Percentiles rank a stretch among this genome's conserved stretches.
Conservation (phyloP, 2,113 vertebrate genomes). For the Diphyllodes magnificus region DNA sequence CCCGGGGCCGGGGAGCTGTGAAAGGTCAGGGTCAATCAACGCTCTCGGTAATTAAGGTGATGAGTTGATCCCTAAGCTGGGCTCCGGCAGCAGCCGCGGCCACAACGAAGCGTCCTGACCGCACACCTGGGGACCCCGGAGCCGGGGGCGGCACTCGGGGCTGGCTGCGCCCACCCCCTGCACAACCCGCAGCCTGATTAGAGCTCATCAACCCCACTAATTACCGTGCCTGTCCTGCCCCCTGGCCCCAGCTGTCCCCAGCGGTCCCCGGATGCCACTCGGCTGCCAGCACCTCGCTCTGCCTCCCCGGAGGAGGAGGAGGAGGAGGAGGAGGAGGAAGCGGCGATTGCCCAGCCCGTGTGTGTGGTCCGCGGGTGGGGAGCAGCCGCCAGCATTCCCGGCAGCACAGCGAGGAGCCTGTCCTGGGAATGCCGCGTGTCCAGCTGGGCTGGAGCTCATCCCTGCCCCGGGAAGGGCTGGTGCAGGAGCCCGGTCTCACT, state of each 20-base stretch:
- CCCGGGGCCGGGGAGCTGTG: background rate
- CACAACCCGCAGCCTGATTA: background rate
- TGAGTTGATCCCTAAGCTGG: background rate
- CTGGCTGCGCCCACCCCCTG: accelerated
- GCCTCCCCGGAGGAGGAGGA: background rate
- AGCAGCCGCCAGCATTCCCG: background rate
- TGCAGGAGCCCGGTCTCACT: accelerated
- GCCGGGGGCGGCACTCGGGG: accelerated
- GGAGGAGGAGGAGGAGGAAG: background rate
- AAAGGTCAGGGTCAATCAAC: background rate
- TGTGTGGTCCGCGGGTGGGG: background rate
- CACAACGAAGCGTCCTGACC: background rate
- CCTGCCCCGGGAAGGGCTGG: accelerated
- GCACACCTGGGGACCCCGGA: background rate
- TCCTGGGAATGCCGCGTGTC: background rate
- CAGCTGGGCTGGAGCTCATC: background rate
- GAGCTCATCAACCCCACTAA: background rate
- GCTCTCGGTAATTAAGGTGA: conserved; percentile 12
- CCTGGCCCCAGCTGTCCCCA: background rate
- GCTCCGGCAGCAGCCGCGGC: background rate
- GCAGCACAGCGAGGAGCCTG: background rate
- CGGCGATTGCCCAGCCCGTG: background rate
- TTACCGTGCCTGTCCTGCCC: background rate
- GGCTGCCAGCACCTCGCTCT: background rate
- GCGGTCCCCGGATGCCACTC: accelerated